A percentile compares a stretch with the other conserved stretches of the same genome.
These are phyloP conservation scores for Callaeas wilsoni DNA, from an alignment of 2,113 vertebrate species.

Conservation along the genomic window DNA sequence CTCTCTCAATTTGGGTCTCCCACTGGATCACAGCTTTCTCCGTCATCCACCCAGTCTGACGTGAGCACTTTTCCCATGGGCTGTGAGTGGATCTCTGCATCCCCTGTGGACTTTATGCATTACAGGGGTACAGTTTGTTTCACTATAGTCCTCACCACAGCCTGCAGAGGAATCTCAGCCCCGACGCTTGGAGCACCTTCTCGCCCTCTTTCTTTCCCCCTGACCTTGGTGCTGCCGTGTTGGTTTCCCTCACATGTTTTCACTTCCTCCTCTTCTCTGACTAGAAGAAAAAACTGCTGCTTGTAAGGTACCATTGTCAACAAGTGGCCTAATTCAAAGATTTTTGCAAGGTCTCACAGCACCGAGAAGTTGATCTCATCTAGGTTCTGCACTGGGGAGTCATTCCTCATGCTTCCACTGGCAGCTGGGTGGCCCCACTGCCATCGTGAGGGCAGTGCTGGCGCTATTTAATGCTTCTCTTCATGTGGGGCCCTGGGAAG, in stretches of 20 bases:
- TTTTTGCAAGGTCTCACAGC: neutral
- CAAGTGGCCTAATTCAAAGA: neutral
- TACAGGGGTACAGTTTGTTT: neutral
- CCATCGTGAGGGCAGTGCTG: neutral
- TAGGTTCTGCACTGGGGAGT: neutral
- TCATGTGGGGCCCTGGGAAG: rapidly evolving
- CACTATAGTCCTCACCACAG: neutral
- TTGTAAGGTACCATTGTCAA: neutral
- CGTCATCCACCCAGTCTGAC: neutral
- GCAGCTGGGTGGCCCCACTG: rapidly evolving
- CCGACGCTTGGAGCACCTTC: neutral
- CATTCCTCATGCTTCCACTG: neutral
- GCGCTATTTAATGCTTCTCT: neutral
- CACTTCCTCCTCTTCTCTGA: neutral
- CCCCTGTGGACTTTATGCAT: neutral
- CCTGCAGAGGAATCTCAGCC: neutral
- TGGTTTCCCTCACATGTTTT: neutral
- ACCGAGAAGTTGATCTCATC: neutral
- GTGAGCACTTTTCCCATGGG: rapidly evolving
- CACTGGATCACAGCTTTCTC: neutral
- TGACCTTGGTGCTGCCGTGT: neutral
- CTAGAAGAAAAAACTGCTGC: neutral
- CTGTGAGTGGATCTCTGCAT: neutral
- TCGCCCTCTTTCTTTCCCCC: neutral
- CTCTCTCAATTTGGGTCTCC: neutral